These are phyloP conservation scores for Sus scrofa DNA, from an alignment of 2,113 vertebrate species.

Conservation along the genomic window DNA sequence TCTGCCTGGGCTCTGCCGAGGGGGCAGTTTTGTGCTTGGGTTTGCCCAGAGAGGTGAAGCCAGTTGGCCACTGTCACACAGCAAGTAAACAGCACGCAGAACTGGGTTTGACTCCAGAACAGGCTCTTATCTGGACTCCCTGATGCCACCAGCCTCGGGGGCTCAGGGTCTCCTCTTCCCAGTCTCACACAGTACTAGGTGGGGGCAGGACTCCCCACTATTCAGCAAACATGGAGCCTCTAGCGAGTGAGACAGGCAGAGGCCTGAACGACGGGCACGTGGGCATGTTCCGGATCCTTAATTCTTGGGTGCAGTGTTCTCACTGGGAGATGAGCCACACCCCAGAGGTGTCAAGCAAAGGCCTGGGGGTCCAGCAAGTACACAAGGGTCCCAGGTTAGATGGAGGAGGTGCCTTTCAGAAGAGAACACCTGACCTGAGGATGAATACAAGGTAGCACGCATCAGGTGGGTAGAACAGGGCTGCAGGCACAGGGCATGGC, in stretches of 20 bases:
- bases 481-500: too few species aligned
- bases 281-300: background rate
- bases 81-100: background rate
- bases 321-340: background rate
- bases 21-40: background rate
- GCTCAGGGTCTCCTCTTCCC: background rate
- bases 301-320: background rate
- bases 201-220: background rate
- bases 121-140: background rate
- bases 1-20: background rate
- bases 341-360: background rate
- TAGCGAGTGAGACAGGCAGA: background rate
- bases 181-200: background rate
- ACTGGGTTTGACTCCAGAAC: background rate
- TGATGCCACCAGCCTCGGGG: background rate
- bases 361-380: background rate
- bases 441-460: background rate
- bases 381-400: background rate
- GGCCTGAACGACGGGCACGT: background rate
- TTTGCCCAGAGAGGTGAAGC: slow-evolving; percentile 12
- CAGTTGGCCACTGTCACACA: background rate
- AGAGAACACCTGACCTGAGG: background rate
- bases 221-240: background rate
- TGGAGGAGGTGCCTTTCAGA: background rate
- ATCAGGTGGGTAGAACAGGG: background rate